A percentile compares a stretch with the other conserved stretches of the same genome.
These are phyloP conservation scores for Toxostoma redivivum DNA, from an alignment of 2,113 vertebrate genomes.

Conservation along the genomic window DNA sequence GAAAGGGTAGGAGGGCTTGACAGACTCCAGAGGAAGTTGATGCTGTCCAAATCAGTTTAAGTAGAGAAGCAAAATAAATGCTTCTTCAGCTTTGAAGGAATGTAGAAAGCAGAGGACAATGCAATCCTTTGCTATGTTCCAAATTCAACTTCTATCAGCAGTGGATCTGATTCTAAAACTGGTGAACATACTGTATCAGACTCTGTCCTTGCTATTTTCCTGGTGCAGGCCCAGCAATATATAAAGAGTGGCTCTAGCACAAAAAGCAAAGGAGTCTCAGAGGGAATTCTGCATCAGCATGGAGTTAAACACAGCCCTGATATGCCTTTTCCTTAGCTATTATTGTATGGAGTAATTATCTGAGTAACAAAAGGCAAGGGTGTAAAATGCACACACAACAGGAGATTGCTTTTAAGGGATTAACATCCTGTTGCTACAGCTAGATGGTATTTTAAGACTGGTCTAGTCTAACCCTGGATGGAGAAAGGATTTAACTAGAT, in stretches of 20 bases:
- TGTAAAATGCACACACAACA: not conserved
- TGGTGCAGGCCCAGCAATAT: not conserved
- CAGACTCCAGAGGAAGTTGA: not conserved
- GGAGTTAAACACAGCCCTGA: not conserved
- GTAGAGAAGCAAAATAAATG: not conserved
- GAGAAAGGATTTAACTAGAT: not conserved
- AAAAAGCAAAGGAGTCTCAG: not conserved
- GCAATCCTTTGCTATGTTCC: not conserved
- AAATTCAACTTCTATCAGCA: not conserved
- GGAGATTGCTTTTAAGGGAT: not conserved
- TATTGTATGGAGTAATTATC: not conserved
- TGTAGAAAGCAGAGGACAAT: not conserved
- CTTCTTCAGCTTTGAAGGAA: not conserved
- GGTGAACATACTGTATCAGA: not conserved
- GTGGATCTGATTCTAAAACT: not conserved
- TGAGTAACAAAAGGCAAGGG: not conserved
- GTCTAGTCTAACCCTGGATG: not conserved
- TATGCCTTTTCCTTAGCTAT: not conserved
- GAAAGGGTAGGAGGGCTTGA: not conserved
- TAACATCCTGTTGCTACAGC: not conserved
- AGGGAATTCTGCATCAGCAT: not conserved
- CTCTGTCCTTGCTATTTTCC: not conserved
- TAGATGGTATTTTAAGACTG: not conserved
- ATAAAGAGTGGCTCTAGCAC: not conserved
- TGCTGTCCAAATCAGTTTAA: not conserved